Conservation (phyloP, 2,797 vertebrate species). For the Jordanella pulchra region DNA sequence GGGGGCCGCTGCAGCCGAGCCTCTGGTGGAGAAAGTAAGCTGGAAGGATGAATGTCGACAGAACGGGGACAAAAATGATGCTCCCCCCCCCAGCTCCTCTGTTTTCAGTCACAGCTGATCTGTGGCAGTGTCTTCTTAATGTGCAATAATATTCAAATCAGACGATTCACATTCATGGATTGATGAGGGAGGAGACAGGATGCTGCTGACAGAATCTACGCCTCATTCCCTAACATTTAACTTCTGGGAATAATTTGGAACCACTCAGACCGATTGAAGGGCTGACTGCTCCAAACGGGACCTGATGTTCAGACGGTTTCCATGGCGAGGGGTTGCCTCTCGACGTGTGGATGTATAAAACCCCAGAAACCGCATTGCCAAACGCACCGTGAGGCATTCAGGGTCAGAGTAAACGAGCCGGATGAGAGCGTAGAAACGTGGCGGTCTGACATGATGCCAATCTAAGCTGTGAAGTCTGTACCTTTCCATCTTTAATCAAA, state of each 20-base stretch:
- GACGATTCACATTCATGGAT: slow-evolving; percentile 77
- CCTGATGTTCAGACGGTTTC: too few species aligned
- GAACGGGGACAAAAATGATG: not conserved
- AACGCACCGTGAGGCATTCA: not conserved
- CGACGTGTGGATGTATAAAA: too few species aligned
- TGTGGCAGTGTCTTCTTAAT: slow-evolving; percentile 71
- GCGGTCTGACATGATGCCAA: slow-evolving; percentile 26
- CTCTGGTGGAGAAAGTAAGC: slow-evolving; percentile 31
- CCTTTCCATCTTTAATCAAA: slow-evolving; percentile 32
- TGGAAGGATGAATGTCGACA: slow-evolving; percentile 24
- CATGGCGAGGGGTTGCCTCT: too few species aligned
- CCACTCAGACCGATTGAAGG: slow-evolving; percentile 9
- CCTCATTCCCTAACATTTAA: too few species aligned
- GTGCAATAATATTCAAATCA: slow-evolving; percentile 54
- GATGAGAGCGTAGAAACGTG: not conserved
- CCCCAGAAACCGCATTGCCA: too few species aligned
- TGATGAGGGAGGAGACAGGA: slow-evolving; percentile 32
- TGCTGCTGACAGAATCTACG: not conserved
- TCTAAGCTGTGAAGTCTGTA: slow-evolving; percentile 2
- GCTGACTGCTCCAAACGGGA: not conserved
- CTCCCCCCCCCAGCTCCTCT: not conserved
- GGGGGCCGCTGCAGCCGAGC: slow-evolving; percentile 54
- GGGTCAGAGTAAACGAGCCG: not conserved
- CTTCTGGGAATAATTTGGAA: not conserved
- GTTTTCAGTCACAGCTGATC: slow-evolving; percentile 54